Evolutionary conservation across 2,888 invertebrate genomes (phyloP).

Genomic region (Gandaritis pyraliata): DNA sequence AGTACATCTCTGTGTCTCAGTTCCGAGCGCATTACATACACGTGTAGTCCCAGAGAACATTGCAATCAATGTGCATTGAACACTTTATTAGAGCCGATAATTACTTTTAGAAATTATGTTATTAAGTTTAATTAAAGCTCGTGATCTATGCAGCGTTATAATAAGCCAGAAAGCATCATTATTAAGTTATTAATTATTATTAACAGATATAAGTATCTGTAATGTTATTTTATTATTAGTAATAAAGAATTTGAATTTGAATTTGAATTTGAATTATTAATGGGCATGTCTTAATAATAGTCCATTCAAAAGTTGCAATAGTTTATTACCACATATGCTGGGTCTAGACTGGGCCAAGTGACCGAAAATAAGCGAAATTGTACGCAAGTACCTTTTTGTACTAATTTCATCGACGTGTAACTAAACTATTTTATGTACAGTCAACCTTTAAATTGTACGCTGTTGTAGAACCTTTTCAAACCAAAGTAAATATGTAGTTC

Average conservation of each 20-base stretch:
- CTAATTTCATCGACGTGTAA: too few species aligned
- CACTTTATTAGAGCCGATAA: constrained; percentile 50
- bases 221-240: too few species aligned
- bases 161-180: constrained; percentile 28
- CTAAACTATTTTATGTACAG: too few species aligned
- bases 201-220: too few species aligned
- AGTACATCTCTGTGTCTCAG: background rate
- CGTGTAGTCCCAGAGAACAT: background rate
- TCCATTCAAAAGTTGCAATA: constrained; percentile 33
- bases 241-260: too few species aligned
- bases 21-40: background rate
- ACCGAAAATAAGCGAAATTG: too few species aligned
- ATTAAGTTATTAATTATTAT: too few species aligned
- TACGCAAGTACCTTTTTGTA: too few species aligned
- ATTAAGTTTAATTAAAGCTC: constrained; percentile 61
- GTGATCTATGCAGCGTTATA: constrained; percentile 33
- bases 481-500: too few species aligned
- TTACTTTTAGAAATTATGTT: constrained; percentile 68
- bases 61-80: constrained; percentile 22
- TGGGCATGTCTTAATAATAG: constrained; percentile 27
- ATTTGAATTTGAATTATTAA: too few species aligned
- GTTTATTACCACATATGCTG: constrained; percentile 11
- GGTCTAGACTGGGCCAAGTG: background rate
- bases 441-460: too few species aligned
- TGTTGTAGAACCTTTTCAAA: too few species aligned